These are phyloP conservation scores for Spilogale gracilis DNA, from an alignment of 2,113 vertebrate species.

Conservation along the genomic window DNA sequence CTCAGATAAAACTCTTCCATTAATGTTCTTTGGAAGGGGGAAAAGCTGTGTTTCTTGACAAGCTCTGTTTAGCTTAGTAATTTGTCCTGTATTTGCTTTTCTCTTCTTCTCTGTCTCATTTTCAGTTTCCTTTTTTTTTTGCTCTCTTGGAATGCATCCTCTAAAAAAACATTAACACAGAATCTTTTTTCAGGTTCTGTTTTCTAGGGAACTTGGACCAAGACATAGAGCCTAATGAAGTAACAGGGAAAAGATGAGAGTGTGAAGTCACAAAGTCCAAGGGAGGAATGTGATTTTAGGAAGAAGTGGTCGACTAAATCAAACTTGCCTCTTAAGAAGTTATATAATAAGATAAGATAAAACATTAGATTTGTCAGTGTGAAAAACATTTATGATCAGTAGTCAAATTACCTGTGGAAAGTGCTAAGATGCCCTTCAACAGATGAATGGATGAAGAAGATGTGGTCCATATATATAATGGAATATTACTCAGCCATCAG, in stretches of 20 bases:
- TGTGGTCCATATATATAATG: too few relatives aligned
- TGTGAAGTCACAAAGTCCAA: not conserved
- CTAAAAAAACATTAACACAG: not conserved
- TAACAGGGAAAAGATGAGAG: not conserved
- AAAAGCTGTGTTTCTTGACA: not conserved
- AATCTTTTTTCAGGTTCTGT: not conserved
- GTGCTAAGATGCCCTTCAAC: too few relatives aligned
- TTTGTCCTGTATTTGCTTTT: not conserved
- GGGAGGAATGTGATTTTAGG: not conserved
- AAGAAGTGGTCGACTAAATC: not conserved
- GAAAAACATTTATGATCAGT: slow-evolving; percentile 50
- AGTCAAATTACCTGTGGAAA: not conserved
- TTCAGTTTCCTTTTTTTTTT: not conserved
- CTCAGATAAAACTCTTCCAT: not conserved
- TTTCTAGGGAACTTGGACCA: not conserved
- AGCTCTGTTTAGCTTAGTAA: not conserved
- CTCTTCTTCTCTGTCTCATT: not conserved
- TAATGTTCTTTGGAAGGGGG: not conserved
- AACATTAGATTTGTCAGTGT: not conserved
- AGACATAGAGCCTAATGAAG: not conserved
- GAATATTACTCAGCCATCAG: too few relatives aligned
- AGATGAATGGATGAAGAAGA: too few relatives aligned
- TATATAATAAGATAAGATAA: not conserved
- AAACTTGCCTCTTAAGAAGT: not conserved
- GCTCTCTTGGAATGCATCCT: not conserved